Evolutionary conservation across 2,113 vertebrate genomes (phyloP).

Genomic region (Melanostigma gelatinosum): DNA sequence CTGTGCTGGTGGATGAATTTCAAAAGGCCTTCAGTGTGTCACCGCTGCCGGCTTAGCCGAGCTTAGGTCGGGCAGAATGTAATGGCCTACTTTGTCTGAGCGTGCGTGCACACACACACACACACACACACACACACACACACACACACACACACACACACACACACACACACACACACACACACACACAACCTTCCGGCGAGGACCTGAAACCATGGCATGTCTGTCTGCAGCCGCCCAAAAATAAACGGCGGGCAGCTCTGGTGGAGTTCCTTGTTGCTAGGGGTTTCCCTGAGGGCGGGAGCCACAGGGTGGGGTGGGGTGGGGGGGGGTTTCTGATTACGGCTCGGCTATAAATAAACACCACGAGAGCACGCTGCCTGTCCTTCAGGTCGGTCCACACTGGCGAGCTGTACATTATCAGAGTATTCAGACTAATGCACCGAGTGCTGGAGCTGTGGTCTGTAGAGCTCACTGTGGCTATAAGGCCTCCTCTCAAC

Average conservation of each 20-base stretch:
- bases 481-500: neutral
- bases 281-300: slow-evolving; percentile 81
- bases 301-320: slow-evolving; percentile 58
- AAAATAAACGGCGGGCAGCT: slow-evolving; percentile 72
- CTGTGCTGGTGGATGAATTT: neutral
- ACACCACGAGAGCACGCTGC: slow-evolving; percentile 29
- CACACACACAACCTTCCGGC: neutral
- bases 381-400: slow-evolving; percentile 47
- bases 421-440: slow-evolving; percentile 68
- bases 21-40: slow-evolving; percentile 7
- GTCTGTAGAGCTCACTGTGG: neutral
- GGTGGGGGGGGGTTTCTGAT: slow-evolving; percentile 79
- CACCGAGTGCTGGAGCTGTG: slow-evolving; percentile 10
- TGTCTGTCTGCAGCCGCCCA: slow-evolving; percentile 60
- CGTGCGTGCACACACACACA: no score
- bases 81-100: slow-evolving; percentile 53
- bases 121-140: no score
- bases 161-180: no score
- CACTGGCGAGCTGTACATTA: slow-evolving; percentile 47
- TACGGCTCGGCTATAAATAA: slow-evolving; percentile 78
- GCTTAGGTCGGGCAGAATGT: slow-evolving; percentile 50
- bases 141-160: no score
- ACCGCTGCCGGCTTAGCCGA: slow-evolving; percentile 6
- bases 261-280: slow-evolving; percentile 80
- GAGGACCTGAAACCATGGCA: neutral